These are phyloP conservation scores for Anas bahamensis DNA, from an alignment of 2,797 vertebrate genomes.

Conservation along the genomic window DNA sequence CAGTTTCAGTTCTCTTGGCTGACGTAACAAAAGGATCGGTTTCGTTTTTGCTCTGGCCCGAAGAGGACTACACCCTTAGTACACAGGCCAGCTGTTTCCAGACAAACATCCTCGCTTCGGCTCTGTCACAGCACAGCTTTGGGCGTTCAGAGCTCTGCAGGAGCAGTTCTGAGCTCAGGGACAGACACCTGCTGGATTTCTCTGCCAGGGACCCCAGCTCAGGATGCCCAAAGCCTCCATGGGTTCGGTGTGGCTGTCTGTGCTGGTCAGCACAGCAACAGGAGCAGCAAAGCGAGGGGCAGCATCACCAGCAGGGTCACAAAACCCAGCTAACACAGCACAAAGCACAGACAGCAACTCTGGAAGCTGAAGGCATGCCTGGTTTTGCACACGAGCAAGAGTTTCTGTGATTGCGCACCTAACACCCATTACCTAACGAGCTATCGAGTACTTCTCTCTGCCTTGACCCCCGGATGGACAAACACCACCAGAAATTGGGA, in stretches of 20 bases:
- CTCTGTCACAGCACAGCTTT: neutral
- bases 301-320: neutral
- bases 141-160: neutral
- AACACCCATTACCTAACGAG: neutral
- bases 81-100: neutral
- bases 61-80: neutral
- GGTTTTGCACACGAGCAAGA: accelerated
- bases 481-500: neutral
- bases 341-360: neutral
- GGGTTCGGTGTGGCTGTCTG: neutral
- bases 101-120: neutral
- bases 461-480: neutral
- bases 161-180: neutral
- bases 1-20: neutral
- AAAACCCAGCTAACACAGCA: neutral
- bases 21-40: neutral
- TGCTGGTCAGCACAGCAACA: accelerated
- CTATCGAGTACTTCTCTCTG: neutral
- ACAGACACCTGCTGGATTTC: neutral
- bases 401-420: neutral
- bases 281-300: neutral
- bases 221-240: neutral
- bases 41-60: neutral
- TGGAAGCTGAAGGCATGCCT: neutral
- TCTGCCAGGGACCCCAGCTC: neutral